Base-by-base conservation (phyloP, 2,888 invertebrate species). In the Ernsta delagoae region DNA sequence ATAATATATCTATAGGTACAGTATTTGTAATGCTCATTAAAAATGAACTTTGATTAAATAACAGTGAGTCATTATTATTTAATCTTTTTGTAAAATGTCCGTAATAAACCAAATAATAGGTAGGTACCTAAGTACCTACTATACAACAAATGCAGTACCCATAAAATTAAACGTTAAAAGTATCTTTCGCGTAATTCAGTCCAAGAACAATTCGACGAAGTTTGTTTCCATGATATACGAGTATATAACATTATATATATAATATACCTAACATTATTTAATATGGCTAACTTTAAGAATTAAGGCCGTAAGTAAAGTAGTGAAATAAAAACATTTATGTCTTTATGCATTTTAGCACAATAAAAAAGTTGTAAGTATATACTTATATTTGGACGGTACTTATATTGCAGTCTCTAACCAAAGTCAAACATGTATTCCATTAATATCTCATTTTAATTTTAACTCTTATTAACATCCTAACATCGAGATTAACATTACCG, bases 401-500 rank as follows among this genome's bases (percentile, higher is more conserved):
- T 16, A 1, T 16, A n/a, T 45, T 45, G 5, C 5, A n/a, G 5
- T 45, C n/a, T 45, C 45, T 45, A 45, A n/a, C 45, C n/a, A 12
- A n/a, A n/a, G 53, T 24, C 24, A 53, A 24, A 53, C 9, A 8
- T 7, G 54, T 54, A 54, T 24, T 31, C 8, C 4, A 12, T 31
- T 54, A 31, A 54, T n/a, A 3, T 57, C 36, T 34, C 4, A 34
- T 5, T 57, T 34, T 31, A 4, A 3, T 54, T 9, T 8, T 31
- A 9, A 56, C 59, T 31, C 45, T 36, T 36, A 34, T 53, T 43
- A 65, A n/a, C 9, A 59, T 11, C 41, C 34, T 60, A 45, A 6
- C 11, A 4, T 36, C 36, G 41, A 54, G 43, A 1, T 16, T 16
- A 16, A 16, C 16, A 70, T 77, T 84, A 88, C 73, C 85, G 86